phyloP scores from a whole-genome alignment of 1,140 invertebrate genomes.

The Nixonia krombeini region DNA sequence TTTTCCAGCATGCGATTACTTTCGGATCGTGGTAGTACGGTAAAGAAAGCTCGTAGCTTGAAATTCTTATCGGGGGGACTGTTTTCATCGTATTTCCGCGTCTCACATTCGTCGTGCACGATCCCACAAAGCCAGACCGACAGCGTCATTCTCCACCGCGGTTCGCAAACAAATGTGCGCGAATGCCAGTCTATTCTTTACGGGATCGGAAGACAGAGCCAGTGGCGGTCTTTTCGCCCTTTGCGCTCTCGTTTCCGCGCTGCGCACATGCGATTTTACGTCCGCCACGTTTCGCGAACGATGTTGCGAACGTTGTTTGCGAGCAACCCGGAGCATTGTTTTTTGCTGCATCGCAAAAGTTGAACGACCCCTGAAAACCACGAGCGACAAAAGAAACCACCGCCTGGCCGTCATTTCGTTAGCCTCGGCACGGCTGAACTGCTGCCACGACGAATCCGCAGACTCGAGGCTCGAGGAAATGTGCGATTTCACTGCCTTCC shows the following conservation, averaged over 20 bases:
- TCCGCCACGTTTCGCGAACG: not conserved
- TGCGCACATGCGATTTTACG: constrained; percentile 13
- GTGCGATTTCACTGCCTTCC: constrained; percentile 22
- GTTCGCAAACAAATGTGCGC: constrained; percentile 14
- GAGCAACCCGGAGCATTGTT: constrained; percentile 21
- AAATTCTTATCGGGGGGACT: too few relatives aligned
- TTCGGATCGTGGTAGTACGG: too few relatives aligned
- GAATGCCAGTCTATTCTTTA: not conserved
- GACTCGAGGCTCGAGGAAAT: constrained; percentile 27
- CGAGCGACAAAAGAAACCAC: constrained; percentile 20
- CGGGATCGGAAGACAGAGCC: constrained; percentile 14
- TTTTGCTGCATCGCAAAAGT: constrained; percentile 14
- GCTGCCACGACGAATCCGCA: too few relatives aligned
- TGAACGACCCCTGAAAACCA: constrained; percentile 24
- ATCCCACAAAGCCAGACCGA: not conserved
- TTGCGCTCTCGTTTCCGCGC: not conserved
- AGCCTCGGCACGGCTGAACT: constrained; percentile 8
- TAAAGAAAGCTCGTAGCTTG: too few relatives aligned
- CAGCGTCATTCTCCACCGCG: constrained; percentile 8
- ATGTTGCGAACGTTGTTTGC: constrained; percentile 21
- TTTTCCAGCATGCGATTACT: too few relatives aligned
- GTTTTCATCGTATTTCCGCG: too few relatives aligned
- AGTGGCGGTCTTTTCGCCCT: too few relatives aligned
- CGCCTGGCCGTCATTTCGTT: constrained; percentile 18
- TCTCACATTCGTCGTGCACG: too few relatives aligned